Conservation (phyloP, 2,797 vertebrate species). For the Catamblyrhynchus diadema region DNA sequence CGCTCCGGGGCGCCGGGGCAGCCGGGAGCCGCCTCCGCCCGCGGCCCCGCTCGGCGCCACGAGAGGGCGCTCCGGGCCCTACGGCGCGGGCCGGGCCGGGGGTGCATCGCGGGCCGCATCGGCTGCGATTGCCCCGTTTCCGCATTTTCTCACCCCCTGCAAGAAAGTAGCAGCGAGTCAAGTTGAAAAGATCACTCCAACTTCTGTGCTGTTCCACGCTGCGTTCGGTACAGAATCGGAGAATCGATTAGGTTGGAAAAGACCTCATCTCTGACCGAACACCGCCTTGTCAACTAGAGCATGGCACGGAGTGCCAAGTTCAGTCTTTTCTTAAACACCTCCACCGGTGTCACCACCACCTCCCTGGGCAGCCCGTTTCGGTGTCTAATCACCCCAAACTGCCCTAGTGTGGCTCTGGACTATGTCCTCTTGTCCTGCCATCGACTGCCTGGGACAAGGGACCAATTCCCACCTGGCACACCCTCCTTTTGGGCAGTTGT, state of each 20-base stretch:
- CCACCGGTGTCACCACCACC: neutral
- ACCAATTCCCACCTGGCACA: neutral
- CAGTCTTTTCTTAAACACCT: neutral
- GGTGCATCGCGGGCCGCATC: rapidly evolving
- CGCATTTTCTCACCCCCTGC: rapidly evolving
- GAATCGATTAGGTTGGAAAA: neutral
- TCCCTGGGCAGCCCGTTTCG: neutral
- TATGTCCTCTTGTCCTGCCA: neutral
- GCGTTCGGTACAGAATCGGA: neutral
- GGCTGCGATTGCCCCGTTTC: rapidly evolving
- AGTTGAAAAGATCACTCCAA: neutral
- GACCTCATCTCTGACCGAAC: neutral
- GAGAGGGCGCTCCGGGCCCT: neutral
- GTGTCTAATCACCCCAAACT: neutral
- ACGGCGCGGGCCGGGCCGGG: neutral
- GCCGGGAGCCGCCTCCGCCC: neutral
- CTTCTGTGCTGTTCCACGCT: neutral
- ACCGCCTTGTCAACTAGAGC: neutral
- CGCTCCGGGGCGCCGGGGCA: neutral
- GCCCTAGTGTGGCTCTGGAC: too few relatives aligned
- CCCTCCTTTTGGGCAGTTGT: neutral
- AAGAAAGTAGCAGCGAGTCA: rapidly evolving
- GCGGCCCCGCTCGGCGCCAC: neutral
- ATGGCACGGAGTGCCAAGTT: neutral
- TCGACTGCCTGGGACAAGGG: neutral